Base-by-base conservation (phyloP, 2,888 invertebrate species). In the Lydus trimaculatus region DNA sequence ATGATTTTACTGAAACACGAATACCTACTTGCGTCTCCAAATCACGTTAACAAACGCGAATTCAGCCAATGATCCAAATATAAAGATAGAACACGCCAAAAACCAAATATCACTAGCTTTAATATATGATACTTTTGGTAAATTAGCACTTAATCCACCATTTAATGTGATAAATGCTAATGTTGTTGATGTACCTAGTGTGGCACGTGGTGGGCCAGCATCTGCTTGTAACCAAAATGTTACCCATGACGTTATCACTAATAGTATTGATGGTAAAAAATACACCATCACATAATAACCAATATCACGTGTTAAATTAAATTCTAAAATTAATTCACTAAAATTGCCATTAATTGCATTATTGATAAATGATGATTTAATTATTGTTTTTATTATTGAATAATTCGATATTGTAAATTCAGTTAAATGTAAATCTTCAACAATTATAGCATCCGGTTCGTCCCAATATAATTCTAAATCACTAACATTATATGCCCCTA, bases 61-160 rank as follows among this genome's bases (percentile, higher is more conserved):
- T 83, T 95, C 95, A 0, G 94, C 91, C 80, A 95, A 89, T 13
- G 94, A 94, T n/a, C 93, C 91, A 84, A 95, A 95, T 74, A 95
- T 93, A 80, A 95, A 95, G 58, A 91, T 90, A 0, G 92, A 93
- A 80, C 95, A 94, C 5, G 92, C 94, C 65, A 96, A 85, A 84
- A 95, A 95, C 95, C 95, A 96, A 71, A 95, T 92, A 84, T 96
- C 95, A 71, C 94, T 94, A 4, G 94, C 94, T 85, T 95, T 96
- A 70, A 95, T 94, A 80, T 95, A 95, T 2, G 95, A 95, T 20
- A 95, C 95, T 85, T 95, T 95, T 0, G 95, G 95, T 71, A 95
- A 84, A 7, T 93, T 94, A 84, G 94, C 94, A 61, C 92, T 93
- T 78, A 94, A 92, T 43, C 94, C 94, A 8, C 94, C 92, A 36